Evolutionary conservation across 2,797 vertebrate species (phyloP), one percentile per base, ranked within the genome.

Genomic region (Xiphophorus birchmanni): DNA sequence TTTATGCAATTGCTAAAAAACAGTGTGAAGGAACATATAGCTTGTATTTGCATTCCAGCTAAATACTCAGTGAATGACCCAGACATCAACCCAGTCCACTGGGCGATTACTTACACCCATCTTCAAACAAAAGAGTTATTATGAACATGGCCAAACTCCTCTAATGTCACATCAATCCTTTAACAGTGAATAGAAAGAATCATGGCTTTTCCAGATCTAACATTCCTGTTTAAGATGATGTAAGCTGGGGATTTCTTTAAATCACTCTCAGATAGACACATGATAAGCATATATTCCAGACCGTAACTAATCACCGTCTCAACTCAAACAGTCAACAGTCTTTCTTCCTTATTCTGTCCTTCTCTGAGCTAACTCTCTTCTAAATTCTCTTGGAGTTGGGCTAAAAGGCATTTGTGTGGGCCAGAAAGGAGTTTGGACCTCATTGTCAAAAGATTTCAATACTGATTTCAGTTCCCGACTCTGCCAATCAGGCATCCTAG

Each of bases 201-300:
- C 65, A 1, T 0, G 3, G 56, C 37, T 56, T 75, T 78, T 81
- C 75, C 89, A 84, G 45, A 76, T 80, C 83, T 23, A 13, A 56
- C 60, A 23, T 29, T 63, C 3, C 35, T 54, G 67, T 44, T 58
- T 42, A 42, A 26, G 37, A 26, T 42, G 37, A n/a, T 56, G 37
- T 63, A 50, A 77, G 58, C 37, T 10, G 83, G 75, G 29, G 65
- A 18, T 81, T 81, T 79, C 44, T 52, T 50, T 12, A 32, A 80
- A 76, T 79, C 35, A 60, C 45, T 79, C 54, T 84, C 73, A 26
- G 45, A 65, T 80, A 81, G 78, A 87, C 58, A 77, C 86, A 87
- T 89, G 80, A 89, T 90, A 87, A 84, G 88, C 91, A 92, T 93
- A 89, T 81, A 85, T 84, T 83, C 90, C 85, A 93, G 92, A 93